Base-by-base conservation (phyloP, 2,113 vertebrate species). In the Nannospalax galili region DNA sequence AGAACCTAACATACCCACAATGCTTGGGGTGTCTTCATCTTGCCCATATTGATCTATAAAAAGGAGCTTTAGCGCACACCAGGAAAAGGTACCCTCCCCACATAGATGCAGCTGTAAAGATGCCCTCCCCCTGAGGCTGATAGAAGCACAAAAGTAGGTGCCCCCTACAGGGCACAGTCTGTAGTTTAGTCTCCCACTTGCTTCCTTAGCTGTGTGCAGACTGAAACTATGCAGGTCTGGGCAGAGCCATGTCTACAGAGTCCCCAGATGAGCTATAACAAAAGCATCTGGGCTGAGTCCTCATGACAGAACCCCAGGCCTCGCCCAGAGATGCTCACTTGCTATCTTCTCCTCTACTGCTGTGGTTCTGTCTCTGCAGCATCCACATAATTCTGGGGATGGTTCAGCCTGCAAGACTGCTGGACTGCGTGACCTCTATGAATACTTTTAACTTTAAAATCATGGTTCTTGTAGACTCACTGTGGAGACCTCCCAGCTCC, bases 381-480 rank as follows among this genome's bases (percentile, higher is more conserved):
- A 5, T 70, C 40, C 0, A 1, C 4, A 0, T 52, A 24, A 73
- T 32, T 16, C 70, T 6, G 3, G 65, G 32, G 58, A 30, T 17
- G 0, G 5, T 24, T 79, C 65, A 80, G 30, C 19, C 3, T 1
- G 8, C 64, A 60, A 75, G 69, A 52, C 19, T 2, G 9, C 64
- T 30, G 52, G 56, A 2, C 75, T 67, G 7, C 15, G 17, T 56
- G 88, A 67, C 30, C 64, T 56, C 92, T 62, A 65, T 35, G 62
- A 91, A 4, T 12, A 37, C 62, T 64, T 84, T 86, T 92, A 93
- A 52, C 56, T 58, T 95, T 52, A 85, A 92, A 93, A 72, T 75
- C 40, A 65, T 20, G 42, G 58, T n/a, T 35, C 22, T n/a, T 67
- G 16, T 84, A 7, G 5, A 70, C 37, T 73, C 48, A 52, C 7